Conservation (phyloP, 92 coral and sea anemone genomes). For the Siderastrea radians region DNA sequence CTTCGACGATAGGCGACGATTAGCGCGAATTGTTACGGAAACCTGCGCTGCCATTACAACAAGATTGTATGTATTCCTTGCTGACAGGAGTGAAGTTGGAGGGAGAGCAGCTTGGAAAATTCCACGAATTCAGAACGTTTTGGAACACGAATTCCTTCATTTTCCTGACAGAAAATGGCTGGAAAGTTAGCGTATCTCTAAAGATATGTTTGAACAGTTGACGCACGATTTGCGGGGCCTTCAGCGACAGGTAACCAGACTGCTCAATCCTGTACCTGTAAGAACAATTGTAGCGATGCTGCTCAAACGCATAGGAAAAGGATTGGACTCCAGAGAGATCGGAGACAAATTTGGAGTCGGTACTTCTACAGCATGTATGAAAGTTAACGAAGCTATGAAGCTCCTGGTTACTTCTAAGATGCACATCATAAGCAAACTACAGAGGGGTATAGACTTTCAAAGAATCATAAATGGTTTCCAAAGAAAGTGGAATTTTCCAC, state of each 20-base stretch:
- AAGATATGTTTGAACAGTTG: constrained; percentile 56
- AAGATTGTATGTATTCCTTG: constrained; percentile 27
- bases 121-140: constrained; percentile 49
- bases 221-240: constrained; percentile 50
- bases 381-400: constrained; percentile 64
- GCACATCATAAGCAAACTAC: constrained; percentile 61
- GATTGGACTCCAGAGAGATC: constrained; percentile 63
- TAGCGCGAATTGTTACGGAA: constrained; percentile 50
- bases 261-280: constrained; percentile 60
- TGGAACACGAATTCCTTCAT: constrained; percentile 66
- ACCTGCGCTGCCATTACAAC: constrained; percentile 49
- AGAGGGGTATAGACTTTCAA: constrained; percentile 50
- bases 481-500: constrained; percentile 70
- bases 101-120: constrained; percentile 57
- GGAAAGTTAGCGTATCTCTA: constrained; percentile 71
- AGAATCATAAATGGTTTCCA: constrained; percentile 67
- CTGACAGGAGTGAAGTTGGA: constrained; percentile 24
- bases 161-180: constrained; percentile 71
- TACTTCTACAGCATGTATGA: constrained; percentile 65
- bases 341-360: constrained; percentile 75
- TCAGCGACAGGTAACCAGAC: constrained; percentile 39
- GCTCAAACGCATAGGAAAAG: constrained; percentile 53
- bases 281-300: constrained; percentile 50
- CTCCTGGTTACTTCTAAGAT: constrained; percentile 51
- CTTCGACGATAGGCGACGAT: constrained; percentile 48